These are phyloP conservation scores for Drosophila subquinaria DNA, from an alignment of 2,888 invertebrate genomes.

Conservation along the genomic window DNA sequence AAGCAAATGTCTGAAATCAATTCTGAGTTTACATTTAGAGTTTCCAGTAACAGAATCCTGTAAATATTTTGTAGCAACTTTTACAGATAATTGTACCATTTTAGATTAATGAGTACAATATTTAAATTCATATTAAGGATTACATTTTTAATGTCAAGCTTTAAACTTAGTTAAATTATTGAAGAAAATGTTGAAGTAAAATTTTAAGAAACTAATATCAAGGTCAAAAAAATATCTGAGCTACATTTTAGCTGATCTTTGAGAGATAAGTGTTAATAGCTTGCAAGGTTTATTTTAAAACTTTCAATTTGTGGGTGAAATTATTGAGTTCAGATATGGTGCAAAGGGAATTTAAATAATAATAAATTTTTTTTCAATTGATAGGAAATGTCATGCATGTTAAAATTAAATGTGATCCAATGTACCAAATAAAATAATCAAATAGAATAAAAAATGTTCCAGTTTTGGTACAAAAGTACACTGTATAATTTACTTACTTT, in stretches of 20 bases:
- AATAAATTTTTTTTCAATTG: too few species aligned
- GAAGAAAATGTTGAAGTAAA: neutral
- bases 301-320: too few species aligned
- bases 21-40: neutral
- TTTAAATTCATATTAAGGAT: neutral
- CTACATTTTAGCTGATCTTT: neutral
- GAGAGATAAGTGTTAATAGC: too few species aligned
- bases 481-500: neutral
- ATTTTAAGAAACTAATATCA: neutral
- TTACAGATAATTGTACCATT: neutral
- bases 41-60: neutral
- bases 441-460: too few species aligned
- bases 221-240: neutral
- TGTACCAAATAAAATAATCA: too few species aligned
- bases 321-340: too few species aligned
- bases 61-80: neutral
- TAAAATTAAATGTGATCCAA: too few species aligned
- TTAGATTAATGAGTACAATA: neutral
- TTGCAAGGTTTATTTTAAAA: too few species aligned
- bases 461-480: neutral
- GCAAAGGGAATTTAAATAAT: too few species aligned
- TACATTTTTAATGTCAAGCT: neutral
- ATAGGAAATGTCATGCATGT: too few species aligned
- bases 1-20: neutral
- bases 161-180: neutral